These are phyloP conservation scores for Ectropis crepuscularia DNA, from an alignment of 2,888 invertebrate species.

Conservation along the genomic window DNA sequence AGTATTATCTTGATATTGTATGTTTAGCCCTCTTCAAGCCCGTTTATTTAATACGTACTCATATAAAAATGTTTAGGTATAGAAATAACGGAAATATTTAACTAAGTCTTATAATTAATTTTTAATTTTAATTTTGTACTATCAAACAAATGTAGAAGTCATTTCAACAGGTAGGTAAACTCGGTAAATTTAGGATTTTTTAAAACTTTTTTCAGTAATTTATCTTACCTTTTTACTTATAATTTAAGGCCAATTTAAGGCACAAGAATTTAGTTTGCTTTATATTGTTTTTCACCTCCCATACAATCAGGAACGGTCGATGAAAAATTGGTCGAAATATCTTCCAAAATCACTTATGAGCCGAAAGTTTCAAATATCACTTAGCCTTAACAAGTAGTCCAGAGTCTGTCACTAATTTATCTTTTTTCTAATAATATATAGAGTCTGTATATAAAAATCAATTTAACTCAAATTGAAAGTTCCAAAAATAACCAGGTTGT, in stretches of 20 bases:
- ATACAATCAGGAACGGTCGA: slow-evolving; percentile 72
- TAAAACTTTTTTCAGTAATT: slow-evolving; percentile 69
- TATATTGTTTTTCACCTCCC: slow-evolving; percentile 73
- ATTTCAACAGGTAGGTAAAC: slow-evolving; percentile 81
- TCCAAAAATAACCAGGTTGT: slow-evolving; percentile 85
- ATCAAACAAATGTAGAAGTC: slow-evolving; percentile 83
- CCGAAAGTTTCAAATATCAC: slow-evolving; percentile 80
- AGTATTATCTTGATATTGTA: slow-evolving; percentile 67
- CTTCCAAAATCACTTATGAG: slow-evolving; percentile 70
- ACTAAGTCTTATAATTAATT: slow-evolving; percentile 83
- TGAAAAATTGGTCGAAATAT: slow-evolving; percentile 81
- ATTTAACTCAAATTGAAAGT: slow-evolving; percentile 77
- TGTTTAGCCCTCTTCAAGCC: slow-evolving; percentile 73
- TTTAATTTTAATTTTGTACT: slow-evolving; percentile 83
- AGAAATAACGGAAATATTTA: slow-evolving; percentile 80
- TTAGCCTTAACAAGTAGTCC: slow-evolving; percentile 80
- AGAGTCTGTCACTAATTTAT: slow-evolving; percentile 81
- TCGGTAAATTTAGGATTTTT: slow-evolving; percentile 75
- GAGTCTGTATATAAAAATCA: slow-evolving; percentile 82
- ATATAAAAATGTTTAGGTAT: slow-evolving; percentile 81
- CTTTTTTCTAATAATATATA: slow-evolving; percentile 78
- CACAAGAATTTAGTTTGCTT: slow-evolving; percentile 74
- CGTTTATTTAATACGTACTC: slow-evolving; percentile 71
- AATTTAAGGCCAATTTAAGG: slow-evolving; percentile 86
- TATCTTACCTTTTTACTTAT: slow-evolving; percentile 81